Base-by-base conservation (phyloP, 2,888 invertebrate genomes). In the Calephelis perditalis region DNA sequence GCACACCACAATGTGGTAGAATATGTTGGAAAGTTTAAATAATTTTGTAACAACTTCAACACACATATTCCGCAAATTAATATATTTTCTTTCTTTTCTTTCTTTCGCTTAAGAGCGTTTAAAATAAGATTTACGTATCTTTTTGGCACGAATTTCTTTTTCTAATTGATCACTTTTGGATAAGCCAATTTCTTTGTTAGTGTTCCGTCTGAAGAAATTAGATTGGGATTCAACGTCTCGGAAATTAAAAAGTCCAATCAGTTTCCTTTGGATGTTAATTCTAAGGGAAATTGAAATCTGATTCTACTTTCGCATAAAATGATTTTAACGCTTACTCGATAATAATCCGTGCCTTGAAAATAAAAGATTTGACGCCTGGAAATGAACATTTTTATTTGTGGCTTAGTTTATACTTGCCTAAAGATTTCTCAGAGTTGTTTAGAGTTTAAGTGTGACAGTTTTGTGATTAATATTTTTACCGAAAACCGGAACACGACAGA, bases 191-290 rank as follows among this genome's bases (percentile, higher is more conserved):
- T 49, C 15, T 49, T 26, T 49, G 15, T 47, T 15, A 47, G 47
- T 47, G 7, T 49, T 49, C 15, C 49, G 26, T 49, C 49, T 49
- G 49, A 49, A 49, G 49, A 49, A 49, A 49, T 49, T 49, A 49
- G 49, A 49, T 49, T 49, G 49, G 10, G 49, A 49, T 49, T 49
- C 49, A 49, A 9, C 49, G 49, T 49, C 49, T 26, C 49, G 49
- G 49, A 49, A 49, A 49, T 49, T 49, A 49, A 49, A 49, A 49
- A 49, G 26, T 49, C 49, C 49, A 49, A 49, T 49, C 49, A 49
- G 15, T 15, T 49, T 49, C 49, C 49, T 49, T 49, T 49, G 49
- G 15, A 49, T 49, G 12, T 49, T 49, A 49, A 49, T 49, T 7
- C 26, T 9, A 49, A 12, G 10, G 49, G 49, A 49, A 49, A 49